Base-by-base conservation (phyloP, 2,888 invertebrate genomes). In the Lasius fuliginosus region DNA sequence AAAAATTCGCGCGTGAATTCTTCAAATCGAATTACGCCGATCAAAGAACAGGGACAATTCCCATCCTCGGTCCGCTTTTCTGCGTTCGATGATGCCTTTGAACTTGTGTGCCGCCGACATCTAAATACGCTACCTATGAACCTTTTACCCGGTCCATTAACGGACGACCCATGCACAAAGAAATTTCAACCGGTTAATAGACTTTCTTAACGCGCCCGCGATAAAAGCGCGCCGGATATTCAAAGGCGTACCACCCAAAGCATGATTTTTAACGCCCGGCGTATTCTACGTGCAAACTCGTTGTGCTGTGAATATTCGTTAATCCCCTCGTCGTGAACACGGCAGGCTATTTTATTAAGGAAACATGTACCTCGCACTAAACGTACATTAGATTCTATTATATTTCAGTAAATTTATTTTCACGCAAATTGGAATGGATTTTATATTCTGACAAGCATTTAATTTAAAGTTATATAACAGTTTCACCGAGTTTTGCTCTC, bases 131-230 rank as follows among this genome's bases (percentile, higher is more conserved):
- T 18, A 53, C 77, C 46, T 15, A 64, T 27, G 67, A 83, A 71
- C 64, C 74, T 82, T 75, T 84, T 74, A 84, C 64, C 60, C 64
- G 49, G 33, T 86, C 81, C 86, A 82, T 87, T 87, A 87, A 79
- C 68, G 60, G 58, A 23, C 40, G 67, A 30, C 67, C 69, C 49
- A 84, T 46, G 82, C 74, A 82, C 82, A 79, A 87, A 84, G 84
- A 86, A 75, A 73, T 86, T 84, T 73, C 62, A 73, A 53, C 58
- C 62, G 75, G 65, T 87, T 84, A 84, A 86, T 74, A 75, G 86
- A 83, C 53, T 81, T 85, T 75, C 86, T 81, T 79, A 81, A 75
- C 69, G 69, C 36, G 67, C 33, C 67, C 53, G 60, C 79, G 69
- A 86, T 83, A 79, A 86, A 83, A 85, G 79, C 76, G 42, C 11